Conservation (phyloP, 2,888 invertebrate genomes). For the Hemistola chrysoprasaria region DNA sequence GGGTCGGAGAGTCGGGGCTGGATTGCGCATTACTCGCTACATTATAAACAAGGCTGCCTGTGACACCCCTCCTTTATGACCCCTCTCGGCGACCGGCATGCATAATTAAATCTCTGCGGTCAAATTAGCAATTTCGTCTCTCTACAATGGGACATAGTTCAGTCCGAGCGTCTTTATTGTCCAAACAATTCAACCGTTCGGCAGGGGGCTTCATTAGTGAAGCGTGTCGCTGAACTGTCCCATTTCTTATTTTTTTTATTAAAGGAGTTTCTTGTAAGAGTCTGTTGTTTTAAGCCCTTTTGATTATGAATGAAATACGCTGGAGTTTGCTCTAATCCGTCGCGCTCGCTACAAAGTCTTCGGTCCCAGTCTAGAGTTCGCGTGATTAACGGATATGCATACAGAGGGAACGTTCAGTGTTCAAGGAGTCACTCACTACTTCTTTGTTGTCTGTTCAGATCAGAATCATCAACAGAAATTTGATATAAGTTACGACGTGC, state of each 20-base stretch:
- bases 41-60: constrained; percentile 77
- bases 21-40: constrained; percentile 76
- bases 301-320: constrained; percentile 40
- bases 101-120: constrained; percentile 81
- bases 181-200: constrained; percentile 69
- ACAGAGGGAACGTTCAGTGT: constrained; percentile 20
- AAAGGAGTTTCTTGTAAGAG: constrained; percentile 35
- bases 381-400: constrained; percentile 35
- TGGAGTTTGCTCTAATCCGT: constrained; percentile 35
- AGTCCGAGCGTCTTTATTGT: constrained; percentile 74
- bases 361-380: constrained; percentile 17
- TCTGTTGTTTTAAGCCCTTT: constrained; percentile 35
- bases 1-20: constrained; percentile 47
- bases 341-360: constrained; percentile 19
- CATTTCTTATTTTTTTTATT: constrained; percentile 53
- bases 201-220: constrained; percentile 61
- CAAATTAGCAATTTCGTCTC: constrained; percentile 78
- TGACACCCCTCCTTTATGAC: constrained; percentile 75
- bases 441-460: constrained; percentile 29
- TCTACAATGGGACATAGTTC: constrained; percentile 75
- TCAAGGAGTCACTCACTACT: constrained; percentile 17
- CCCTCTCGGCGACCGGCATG: constrained; percentile 69
- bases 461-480: constrained; percentile 18
- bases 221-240: constrained; percentile 41
- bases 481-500: constrained; percentile 13